Percentiles rank a stretch among this genome's conserved stretches.
Evolutionary conservation across 2,113 vertebrate genomes (phyloP).

Genomic region (Xiphias gladius): DNA sequence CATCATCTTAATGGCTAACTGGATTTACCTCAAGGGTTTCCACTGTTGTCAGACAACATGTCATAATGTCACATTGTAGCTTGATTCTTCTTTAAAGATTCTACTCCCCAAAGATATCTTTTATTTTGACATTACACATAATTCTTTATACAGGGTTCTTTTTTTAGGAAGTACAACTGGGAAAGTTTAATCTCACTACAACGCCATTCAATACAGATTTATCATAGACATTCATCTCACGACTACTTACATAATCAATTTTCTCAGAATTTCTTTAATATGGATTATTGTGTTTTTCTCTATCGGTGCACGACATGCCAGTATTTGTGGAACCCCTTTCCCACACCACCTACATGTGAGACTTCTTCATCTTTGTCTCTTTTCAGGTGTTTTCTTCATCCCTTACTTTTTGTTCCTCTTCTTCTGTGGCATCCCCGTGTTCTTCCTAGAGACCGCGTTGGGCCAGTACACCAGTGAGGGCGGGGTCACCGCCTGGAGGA

Average conservation of each 20-base stretch:
- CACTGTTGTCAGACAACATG: too few relatives aligned
- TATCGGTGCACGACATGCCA: not conserved
- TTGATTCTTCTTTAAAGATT: too few relatives aligned
- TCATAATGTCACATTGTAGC: not conserved
- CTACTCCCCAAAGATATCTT: not conserved
- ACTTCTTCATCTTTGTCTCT: not conserved
- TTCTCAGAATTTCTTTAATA: not conserved
- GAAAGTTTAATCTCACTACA: not conserved
- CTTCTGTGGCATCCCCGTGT: conserved; percentile 91
- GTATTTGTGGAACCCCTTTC: not conserved
- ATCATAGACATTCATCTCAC: not conserved
- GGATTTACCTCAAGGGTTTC: not conserved
- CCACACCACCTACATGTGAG: not conserved
- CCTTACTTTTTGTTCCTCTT: conserved; percentile 94
- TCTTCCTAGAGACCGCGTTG: conserved; percentile 92
- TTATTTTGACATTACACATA: too few relatives aligned
- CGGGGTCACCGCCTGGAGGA: conserved; percentile 92
- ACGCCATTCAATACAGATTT: not conserved
- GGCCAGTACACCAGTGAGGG: conserved; percentile 95
- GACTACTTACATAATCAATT: not conserved
- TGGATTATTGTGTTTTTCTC: not conserved
- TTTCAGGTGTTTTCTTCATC: conserved; percentile 92
- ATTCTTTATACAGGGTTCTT: too few relatives aligned
- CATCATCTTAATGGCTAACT: not conserved
- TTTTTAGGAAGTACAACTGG: too few relatives aligned